Conservation (phyloP, 2,113 vertebrate species). For the Rostratula benghalensis region DNA sequence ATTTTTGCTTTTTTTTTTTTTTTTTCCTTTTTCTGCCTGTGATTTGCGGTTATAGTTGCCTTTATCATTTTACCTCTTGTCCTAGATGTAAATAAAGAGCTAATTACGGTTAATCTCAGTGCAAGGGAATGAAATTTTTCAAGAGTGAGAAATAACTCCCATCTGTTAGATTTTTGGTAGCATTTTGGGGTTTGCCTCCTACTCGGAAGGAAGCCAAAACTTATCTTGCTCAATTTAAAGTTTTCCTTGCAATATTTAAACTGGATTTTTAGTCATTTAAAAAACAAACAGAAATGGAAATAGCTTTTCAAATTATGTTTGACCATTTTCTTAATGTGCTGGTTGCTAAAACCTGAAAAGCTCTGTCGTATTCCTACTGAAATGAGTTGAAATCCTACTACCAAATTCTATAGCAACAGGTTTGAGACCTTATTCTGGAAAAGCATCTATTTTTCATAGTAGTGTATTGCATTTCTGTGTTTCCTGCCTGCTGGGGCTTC, state of each 20-base stretch:
- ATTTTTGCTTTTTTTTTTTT: background rate
- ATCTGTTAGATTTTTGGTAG: constrained; percentile 30
- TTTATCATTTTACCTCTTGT: constrained; percentile 34
- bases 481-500: background rate
- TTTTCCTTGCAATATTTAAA: constrained; percentile 50
- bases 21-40: background rate
- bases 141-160: constrained; percentile 38
- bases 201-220: constrained; percentile 14
- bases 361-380: background rate
- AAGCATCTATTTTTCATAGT: background rate
- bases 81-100: constrained; percentile 50
- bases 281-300: constrained; percentile 52
- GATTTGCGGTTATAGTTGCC: background rate
- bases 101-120: constrained; percentile 48
- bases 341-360: background rate
- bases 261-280: constrained; percentile 37
- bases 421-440: background rate
- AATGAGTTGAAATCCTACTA: background rate
- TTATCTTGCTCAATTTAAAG: constrained; percentile 39
- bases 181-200: background rate
- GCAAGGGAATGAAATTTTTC: constrained; percentile 12
- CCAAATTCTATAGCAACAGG: background rate
- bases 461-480: background rate
- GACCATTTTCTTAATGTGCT: background rate
- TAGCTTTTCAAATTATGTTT: constrained; percentile 21